These are phyloP conservation scores for Endomychus coccineus DNA, from an alignment of 2,888 invertebrate species.

Conservation along the genomic window DNA sequence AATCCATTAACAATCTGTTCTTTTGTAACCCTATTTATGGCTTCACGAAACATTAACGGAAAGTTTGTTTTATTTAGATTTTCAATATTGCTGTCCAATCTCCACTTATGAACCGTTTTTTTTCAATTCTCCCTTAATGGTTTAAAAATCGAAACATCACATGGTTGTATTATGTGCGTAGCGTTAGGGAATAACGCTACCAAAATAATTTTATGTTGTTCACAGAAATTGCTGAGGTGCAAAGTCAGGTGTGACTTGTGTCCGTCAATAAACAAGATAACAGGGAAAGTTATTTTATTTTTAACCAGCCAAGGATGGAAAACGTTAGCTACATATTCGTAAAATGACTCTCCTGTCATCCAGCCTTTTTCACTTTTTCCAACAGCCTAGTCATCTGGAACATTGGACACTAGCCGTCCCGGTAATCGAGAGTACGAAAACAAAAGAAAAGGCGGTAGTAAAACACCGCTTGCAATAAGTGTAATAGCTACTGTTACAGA, in stretches of 20 bases:
- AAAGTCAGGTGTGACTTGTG: conserved; percentile 15
- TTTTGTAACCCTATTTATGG: background rate
- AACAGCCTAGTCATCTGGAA: conserved; percentile 6
- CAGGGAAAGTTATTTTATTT: conserved; percentile 22
- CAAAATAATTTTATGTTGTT: conserved; percentile 11
- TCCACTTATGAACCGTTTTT: conserved; percentile 9
- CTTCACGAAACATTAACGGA: background rate
- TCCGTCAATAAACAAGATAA: conserved; percentile 15
- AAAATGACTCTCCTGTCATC: conserved; percentile 40
- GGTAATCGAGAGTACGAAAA: conserved; percentile 2
- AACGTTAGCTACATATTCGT: conserved; percentile 36
- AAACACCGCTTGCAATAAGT: background rate
- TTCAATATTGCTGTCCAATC: conserved; percentile 1
- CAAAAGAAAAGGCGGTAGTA: conserved; percentile 1
- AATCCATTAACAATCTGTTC: conserved; percentile 11
- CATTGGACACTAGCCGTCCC: background rate
- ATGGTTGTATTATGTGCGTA: conserved; percentile 18
- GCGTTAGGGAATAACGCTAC: conserved; percentile 17
- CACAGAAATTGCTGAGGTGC: conserved; percentile 16
- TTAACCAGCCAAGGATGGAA: conserved; percentile 39
- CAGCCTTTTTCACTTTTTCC: conserved; percentile 40
- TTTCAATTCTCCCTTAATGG: conserved; percentile 17
- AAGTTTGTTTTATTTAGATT: conserved; percentile 10
- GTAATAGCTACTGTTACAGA: conserved; percentile 2
- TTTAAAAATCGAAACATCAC: conserved; percentile 16